Evolutionary conservation across 2,113 vertebrate genomes (phyloP), one percentile per base, ranked within the genome.

Genomic region (Gallinago paraguaiae): DNA sequence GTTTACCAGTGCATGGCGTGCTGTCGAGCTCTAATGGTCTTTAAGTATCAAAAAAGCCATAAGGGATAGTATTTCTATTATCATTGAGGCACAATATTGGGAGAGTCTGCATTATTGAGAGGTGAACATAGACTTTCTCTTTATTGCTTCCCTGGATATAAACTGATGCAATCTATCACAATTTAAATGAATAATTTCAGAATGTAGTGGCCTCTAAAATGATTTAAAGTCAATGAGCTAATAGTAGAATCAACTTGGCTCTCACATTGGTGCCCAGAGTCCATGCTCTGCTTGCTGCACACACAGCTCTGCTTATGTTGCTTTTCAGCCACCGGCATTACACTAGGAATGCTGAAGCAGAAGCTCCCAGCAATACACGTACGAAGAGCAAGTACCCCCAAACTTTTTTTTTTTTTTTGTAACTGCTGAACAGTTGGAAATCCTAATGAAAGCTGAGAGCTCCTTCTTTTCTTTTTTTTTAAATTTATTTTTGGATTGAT

Each of bases 1-100:
- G 86, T 98, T 97, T 97, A 96, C 96, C 79, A 94, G 79, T 48
- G 39, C 84, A 92, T 82, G 46, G 82, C 61, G 69, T 90, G 90
- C 92, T 95, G 94, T 81, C 2, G 6, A 96, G 92, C 63, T 93
- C 77, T 86, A 92, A 89, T 96, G 94, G 90, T 84, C 86, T 97
- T 95, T 88, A 90, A 81, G 78, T 56, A 92, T 43, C 87, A 96
- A 92, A 93, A 81, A 71, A 92, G 20, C 64, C 43, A 75, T 85
- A 91, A 96, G 46, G 31, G 28, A 68, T 28, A 90, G 20, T 20
- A 77, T 96, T 83, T 30, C 25, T 88, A 59, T 74, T 76, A 67
- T 81, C 76, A 48, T 2, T 79, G 59, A 59, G 37, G 84, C 67
- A 92, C 86, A 91, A 27, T n/a, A 30, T 10, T 70, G 39, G 43